Conservation (phyloP, 2,113 vertebrate genomes). For the Pyxicephalus adspersus region DNA sequence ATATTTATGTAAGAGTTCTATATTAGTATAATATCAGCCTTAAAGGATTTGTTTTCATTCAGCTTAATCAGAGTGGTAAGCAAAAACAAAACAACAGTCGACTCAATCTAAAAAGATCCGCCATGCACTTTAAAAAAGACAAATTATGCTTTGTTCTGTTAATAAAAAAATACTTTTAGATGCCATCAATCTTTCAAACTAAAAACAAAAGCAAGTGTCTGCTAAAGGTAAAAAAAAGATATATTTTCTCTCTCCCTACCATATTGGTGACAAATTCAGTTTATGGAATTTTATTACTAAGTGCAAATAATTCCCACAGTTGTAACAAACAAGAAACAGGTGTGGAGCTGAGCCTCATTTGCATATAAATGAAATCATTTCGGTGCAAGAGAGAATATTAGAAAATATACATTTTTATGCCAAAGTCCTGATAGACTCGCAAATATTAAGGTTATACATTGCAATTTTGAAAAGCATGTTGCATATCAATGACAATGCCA, state of each 20-base stretch:
- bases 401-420: conserved; percentile 72
- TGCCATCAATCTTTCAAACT: conserved; percentile 66
- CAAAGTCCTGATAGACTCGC: conserved; percentile 70
- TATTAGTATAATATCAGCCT: background rate
- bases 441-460: conserved; percentile 71
- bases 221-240: conserved; percentile 62
- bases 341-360: conserved; percentile 74
- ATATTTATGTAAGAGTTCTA: background rate
- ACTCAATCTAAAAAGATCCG: conserved; percentile 4
- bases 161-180: conserved; percentile 61
- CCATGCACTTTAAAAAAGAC: conserved; percentile 4
- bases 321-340: conserved; percentile 71
- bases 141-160: conserved; percentile 61
- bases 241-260: conserved; percentile 64
- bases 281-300: conserved; percentile 82
- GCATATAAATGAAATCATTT: conserved; percentile 83
- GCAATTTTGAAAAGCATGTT: conserved; percentile 66
- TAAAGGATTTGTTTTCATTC: too few relatives aligned
- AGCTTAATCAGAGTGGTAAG: background rate
- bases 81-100: background rate
- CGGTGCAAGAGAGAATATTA: conserved; percentile 74
- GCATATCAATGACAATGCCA: conserved; percentile 63
- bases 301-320: conserved; percentile 78
- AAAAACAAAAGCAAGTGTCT: conserved; percentile 69
- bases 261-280: conserved; percentile 73